phyloP scores from a whole-genome alignment of 2,888 invertebrate species.

The Danaus chrysippus region DNA sequence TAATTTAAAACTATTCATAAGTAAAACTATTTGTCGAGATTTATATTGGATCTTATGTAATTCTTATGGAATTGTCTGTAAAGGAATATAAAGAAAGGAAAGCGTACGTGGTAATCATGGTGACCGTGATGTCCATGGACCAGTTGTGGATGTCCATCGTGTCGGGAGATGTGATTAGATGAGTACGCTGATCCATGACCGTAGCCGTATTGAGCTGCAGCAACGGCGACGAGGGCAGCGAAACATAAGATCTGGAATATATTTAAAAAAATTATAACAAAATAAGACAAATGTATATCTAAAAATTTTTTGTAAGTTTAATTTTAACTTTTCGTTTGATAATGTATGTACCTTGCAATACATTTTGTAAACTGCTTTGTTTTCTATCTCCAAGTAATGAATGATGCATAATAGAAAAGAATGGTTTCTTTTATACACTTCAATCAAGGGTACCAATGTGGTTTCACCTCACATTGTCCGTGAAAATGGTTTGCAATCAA shows the following conservation, averaged over 20 bases:
- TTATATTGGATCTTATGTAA: no score
- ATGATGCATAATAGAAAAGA: slow-evolving; percentile 38
- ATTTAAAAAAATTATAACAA: slow-evolving; percentile 19
- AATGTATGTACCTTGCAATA: slow-evolving; percentile 19
- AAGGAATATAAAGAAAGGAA: no score
- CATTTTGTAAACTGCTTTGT: slow-evolving; percentile 21
- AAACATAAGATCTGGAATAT: slow-evolving; percentile 36
- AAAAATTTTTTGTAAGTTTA: neutral
- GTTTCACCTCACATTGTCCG: slow-evolving; percentile 33
- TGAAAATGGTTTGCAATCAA: neutral
- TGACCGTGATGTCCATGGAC: slow-evolving; percentile 27
- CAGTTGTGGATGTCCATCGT: slow-evolving; percentile 34
- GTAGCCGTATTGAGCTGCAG: slow-evolving; percentile 39
- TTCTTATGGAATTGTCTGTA: no score
- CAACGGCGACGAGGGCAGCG: slow-evolving; percentile 31
- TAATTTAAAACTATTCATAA: neutral
- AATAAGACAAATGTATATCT: neutral
- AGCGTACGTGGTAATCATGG: slow-evolving; percentile 23
- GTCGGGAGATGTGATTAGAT: slow-evolving; percentile 36
- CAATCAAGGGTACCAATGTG: slow-evolving; percentile 38
- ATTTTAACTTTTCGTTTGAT: neutral
- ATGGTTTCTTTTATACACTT: slow-evolving; percentile 45
- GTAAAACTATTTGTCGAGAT: no score
- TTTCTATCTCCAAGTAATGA: slow-evolving; percentile 32
- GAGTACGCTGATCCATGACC: slow-evolving; percentile 37